Evolutionary conservation across 2,888 invertebrate genomes (phyloP).

Genomic region (Macaria liturata): DNA sequence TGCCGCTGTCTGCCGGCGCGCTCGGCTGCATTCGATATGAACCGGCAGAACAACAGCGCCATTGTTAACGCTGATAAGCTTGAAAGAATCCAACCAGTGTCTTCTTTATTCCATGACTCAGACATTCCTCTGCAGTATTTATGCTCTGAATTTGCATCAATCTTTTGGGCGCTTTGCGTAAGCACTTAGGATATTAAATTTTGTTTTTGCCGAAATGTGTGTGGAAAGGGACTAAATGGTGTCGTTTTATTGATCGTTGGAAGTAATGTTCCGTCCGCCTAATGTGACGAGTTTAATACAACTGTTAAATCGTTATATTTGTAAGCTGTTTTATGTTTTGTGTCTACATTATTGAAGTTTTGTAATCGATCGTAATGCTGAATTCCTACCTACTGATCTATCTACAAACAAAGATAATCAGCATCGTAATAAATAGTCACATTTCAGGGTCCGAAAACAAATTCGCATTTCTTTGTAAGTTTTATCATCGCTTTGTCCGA

Average conservation of each 20-base stretch:
- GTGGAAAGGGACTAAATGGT: conserved; percentile 19
- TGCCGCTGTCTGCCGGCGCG: conserved; percentile 56
- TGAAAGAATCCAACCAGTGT: conserved; percentile 39
- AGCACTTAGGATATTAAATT: conserved; percentile 29
- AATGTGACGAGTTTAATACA: too few species aligned
- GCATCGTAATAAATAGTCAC: neutral
- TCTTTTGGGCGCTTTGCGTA: conserved; percentile 19
- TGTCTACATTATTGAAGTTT: too few species aligned
- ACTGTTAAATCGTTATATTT: too few species aligned
- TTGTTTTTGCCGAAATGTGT: conserved; percentile 24
- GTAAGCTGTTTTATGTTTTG: too few species aligned
- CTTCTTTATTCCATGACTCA: conserved; percentile 27
- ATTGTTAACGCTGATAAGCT: conserved; percentile 60
- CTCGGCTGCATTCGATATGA: conserved; percentile 71
- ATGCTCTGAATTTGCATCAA: conserved; percentile 21
- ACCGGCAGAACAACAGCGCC: conserved; percentile 51
- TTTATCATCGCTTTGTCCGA: conserved; percentile 40
- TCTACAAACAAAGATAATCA: too few species aligned
- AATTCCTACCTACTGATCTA: too few species aligned
- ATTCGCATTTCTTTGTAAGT: conserved; percentile 27
- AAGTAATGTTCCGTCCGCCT: conserved; percentile 6
- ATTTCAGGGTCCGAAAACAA: conserved; percentile 17
- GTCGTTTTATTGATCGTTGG: conserved; percentile 9
- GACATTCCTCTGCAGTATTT: conserved; percentile 17
- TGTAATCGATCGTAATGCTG: too few species aligned